Base-by-base conservation (phyloP, 2,797 vertebrate species). In the Anguilla anguilla region DNA sequence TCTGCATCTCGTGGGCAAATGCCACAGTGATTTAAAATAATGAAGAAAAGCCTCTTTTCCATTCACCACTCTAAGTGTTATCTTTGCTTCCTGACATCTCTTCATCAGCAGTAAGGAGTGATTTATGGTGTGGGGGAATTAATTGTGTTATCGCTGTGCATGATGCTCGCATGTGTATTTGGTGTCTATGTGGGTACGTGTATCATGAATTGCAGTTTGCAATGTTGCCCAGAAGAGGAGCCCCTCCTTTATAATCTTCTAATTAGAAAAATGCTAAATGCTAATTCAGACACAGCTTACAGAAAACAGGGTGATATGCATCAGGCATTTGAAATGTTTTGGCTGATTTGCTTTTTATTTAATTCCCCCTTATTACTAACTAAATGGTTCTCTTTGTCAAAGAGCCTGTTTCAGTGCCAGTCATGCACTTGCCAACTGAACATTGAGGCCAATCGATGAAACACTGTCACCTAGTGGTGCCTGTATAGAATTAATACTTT, bases 381-480 rank as follows among this genome's bases (percentile, higher is more conserved):
- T 49, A 49, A 82, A 51, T 19, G 2, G 2, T 51, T 51, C 9
- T 17, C 17, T 51, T 82, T 82, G 15, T 82, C 19, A 64, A 51
- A 31, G 81, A 43, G 1, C 25, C 57, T 49, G 57, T 51, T 39
- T 25, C 53, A 64, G 17, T 3, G 3, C 43, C 77, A 49, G 86
- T 61, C 35, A 35, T n/a, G 86, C 39, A 57, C 74, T 87, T 46
- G 19, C 61, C 10, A 31, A 31, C 13, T 7, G 11, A 13, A 6
- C 39, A 64, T 61, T 46, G 79, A 61, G 46, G 74, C 39, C 10
- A 28, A 3, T 64, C 15, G 74, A 74, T 59, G 22, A 57, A 88
- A 84, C 46, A 67, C 84, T 69, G 64, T 28, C 87, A 84, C 53
- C 81, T 89, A 84, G 85, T 86, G 87, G 85, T 59, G 9, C 2